Percentiles rank a stretch among this genome's conserved stretches.
Evolutionary conservation across 2,113 vertebrate species (phyloP).

Genomic region (Brevimyrus niger): DNA sequence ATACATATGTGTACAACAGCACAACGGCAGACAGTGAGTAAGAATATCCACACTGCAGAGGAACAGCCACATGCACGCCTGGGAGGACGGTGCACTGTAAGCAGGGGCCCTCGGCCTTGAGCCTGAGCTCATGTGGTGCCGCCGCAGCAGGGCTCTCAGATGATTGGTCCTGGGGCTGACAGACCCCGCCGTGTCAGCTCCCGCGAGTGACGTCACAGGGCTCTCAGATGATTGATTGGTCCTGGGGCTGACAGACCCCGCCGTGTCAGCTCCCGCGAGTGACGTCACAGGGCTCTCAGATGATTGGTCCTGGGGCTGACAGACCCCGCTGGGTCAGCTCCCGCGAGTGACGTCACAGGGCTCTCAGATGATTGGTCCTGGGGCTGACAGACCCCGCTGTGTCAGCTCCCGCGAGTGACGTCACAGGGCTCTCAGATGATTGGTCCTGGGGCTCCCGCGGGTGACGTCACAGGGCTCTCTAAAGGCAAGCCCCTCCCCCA

Average conservation of each 20-base stretch:
- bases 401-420: no score
- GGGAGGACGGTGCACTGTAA: neutral
- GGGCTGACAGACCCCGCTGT: neutral
- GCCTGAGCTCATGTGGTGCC: neutral
- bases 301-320: neutral
- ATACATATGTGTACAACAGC: neutral
- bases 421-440: neutral
- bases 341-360: no score
- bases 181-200: neutral
- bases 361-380: neutral
- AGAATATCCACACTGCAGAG: neutral
- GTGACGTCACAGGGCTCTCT: neutral
- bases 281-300: no score
- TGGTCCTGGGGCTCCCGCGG: neutral
- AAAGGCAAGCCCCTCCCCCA: neutral
- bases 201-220: neutral
- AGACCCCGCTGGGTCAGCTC: neutral
- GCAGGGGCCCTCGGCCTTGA: neutral
- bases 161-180: neutral
- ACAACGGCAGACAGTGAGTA: neutral
- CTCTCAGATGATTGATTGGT: neutral
- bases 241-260: neutral
- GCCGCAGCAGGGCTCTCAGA: neutral
- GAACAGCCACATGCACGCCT: neutral
- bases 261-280: no score